Percentiles rank a stretch among this genome's conserved stretches.
Evolutionary conservation across 2,888 invertebrate genomes (phyloP).

Genomic region (Troglohyphantes excavatus): DNA sequence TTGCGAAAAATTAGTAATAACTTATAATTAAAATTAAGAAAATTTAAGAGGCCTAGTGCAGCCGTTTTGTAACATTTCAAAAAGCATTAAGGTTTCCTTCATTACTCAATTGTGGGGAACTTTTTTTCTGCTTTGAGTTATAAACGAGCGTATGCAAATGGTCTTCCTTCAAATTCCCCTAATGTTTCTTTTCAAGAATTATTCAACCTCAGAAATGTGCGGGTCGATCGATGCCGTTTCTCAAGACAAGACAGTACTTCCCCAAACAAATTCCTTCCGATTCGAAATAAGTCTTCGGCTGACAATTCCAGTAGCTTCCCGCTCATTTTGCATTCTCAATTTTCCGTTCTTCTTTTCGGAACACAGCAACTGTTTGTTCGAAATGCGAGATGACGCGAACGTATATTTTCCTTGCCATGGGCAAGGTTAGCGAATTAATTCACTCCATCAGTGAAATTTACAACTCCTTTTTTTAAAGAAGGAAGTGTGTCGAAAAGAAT

Average conservation of each 20-base stretch:
- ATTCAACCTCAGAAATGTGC: conserved; percentile 2
- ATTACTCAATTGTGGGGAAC: neutral
- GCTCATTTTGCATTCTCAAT: neutral
- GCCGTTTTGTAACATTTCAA: too few relatives aligned
- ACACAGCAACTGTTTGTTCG: conserved; percentile 6
- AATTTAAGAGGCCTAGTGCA: too few relatives aligned
- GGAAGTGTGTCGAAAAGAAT: conserved; percentile 46
- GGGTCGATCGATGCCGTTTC: conserved; percentile 30
- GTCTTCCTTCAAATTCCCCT: neutral
- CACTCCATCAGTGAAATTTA: conserved; percentile 48
- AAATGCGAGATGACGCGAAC: conserved; percentile 17
- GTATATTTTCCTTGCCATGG: conserved; percentile 49
- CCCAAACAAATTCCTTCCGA: neutral
- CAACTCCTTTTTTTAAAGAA: conserved; percentile 48
- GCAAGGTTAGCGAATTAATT: conserved; percentile 65
- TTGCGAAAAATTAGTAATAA: too few relatives aligned
- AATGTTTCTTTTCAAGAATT: conserved; percentile 19
- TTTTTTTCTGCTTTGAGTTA: neutral
- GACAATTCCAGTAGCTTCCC: conserved; percentile 21
- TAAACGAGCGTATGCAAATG: conserved; percentile 44
- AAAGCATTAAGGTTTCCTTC: neutral
- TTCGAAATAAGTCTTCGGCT: neutral
- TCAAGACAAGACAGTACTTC: neutral
- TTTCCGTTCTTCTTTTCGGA: neutral
- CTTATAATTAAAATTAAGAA: too few relatives aligned